Evolutionary conservation across 1,140 invertebrate species (phyloP).

Genomic region (Stenopsyche tienmushanensis): DNA sequence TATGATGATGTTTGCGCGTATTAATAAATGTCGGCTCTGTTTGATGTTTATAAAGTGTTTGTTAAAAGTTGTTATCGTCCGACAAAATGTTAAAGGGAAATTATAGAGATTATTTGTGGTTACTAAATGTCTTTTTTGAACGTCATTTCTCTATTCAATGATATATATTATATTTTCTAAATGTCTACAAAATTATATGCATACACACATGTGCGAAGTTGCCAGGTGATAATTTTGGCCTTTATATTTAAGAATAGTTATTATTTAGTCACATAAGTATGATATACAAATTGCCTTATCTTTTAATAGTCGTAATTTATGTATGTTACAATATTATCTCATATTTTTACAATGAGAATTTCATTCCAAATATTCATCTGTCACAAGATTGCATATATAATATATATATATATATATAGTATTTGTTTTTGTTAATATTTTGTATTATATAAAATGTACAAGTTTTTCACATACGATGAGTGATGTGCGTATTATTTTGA

Average conservation of each 20-base stretch:
- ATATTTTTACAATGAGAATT: not conserved
- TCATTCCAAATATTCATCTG: conserved; percentile 16
- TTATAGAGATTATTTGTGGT: not conserved
- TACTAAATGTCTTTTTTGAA: not conserved
- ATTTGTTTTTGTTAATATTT: not conserved
- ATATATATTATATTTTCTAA: not conserved
- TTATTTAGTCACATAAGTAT: not conserved
- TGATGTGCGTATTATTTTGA: no score
- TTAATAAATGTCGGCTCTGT: no score
- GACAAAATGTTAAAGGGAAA: no score
- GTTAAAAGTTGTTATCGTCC: no score
- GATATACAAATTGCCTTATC: conserved; percentile 9
- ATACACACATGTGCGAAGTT: not conserved
- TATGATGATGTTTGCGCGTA: no score
- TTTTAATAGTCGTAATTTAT: not conserved
- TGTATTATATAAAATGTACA: no score
- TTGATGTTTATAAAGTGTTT: no score
- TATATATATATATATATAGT: not conserved
- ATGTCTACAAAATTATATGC: not conserved
- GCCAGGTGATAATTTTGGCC: conserved; percentile 20
- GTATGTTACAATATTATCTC: not conserved
- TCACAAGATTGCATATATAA: conserved; percentile 7
- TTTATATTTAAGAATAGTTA: not conserved
- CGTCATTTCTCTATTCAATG: not conserved
- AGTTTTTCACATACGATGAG: no score